phyloP scores from a whole-genome alignment of 2,113 vertebrate species.

The Trochalopteron elliotii region DNA sequence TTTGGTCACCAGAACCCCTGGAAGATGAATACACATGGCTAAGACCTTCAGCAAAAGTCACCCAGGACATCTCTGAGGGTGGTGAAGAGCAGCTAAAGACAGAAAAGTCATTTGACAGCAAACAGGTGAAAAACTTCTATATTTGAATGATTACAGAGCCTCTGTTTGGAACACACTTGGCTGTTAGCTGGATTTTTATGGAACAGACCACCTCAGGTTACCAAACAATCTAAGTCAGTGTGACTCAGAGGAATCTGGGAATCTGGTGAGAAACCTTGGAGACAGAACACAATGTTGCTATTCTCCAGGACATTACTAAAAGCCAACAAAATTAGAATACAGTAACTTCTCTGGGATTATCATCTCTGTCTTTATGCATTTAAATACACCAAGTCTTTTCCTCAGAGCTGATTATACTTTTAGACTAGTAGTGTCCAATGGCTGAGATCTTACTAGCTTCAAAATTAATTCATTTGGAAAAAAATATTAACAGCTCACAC shows the following conservation, averaged over 20 bases:
- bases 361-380: not conserved
- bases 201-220: not conserved
- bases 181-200: not conserved
- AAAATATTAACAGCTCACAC: not conserved
- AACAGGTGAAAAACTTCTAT: not conserved
- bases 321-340: not conserved
- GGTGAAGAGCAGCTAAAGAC: not conserved
- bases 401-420: not conserved
- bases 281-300: not conserved
- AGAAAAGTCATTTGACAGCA: not conserved
- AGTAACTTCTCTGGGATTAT: not conserved
- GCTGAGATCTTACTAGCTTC: not conserved
- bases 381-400: not conserved
- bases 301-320: not conserved
- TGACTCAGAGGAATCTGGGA: not conserved
- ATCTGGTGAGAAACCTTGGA: not conserved
- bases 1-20: not conserved
- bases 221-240: not conserved
- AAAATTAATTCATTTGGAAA: not conserved
- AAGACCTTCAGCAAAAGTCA: not conserved
- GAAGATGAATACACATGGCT: not conserved
- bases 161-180: not conserved
- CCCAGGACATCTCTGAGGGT: not conserved
- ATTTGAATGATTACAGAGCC: not conserved
- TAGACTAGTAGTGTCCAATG: not conserved